phyloP scores from a whole-genome alignment of 2,888 invertebrate genomes.

The Labia minor region DNA sequence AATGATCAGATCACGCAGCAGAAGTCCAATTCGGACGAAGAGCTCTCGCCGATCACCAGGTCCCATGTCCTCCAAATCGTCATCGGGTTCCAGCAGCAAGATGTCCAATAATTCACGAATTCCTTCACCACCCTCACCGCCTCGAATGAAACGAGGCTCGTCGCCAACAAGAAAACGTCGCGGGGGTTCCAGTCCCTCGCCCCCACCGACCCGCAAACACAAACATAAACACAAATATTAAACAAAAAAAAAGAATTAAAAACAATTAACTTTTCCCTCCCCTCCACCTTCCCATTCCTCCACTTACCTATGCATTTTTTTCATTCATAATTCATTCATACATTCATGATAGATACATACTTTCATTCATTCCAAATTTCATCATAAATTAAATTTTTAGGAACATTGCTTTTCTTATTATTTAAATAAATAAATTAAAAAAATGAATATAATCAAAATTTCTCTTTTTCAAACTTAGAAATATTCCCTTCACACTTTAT shows the following conservation, averaged over 20 bases:
- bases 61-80: slow-evolving; percentile 22
- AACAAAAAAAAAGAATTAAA: no score
- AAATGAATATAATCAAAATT: no score
- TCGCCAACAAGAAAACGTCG: slow-evolving; percentile 31
- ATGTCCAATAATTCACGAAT: slow-evolving; percentile 31
- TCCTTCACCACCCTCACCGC: slow-evolving; percentile 29
- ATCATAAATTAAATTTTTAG: no score
- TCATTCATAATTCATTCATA: no score
- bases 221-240: slow-evolving; percentile 43
- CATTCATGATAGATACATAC: no score
- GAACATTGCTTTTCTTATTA: no score
- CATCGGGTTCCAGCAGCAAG: slow-evolving; percentile 33
- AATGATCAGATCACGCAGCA: slow-evolving; percentile 27
- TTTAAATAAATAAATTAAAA: no score
- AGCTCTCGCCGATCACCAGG: slow-evolving; percentile 22
- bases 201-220: slow-evolving; percentile 38
- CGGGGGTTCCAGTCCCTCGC: slow-evolving; percentile 33
- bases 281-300: neutral
- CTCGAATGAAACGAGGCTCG: slow-evolving; percentile 29
- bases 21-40: slow-evolving; percentile 26
- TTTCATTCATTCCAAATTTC: no score
- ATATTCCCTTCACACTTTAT: no score
- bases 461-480: no score
- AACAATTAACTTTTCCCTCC: slow-evolving; percentile 18
- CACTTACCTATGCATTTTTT: neutral